These are phyloP conservation scores for Caracal caracal DNA, from an alignment of 2,113 vertebrate species.

Conservation along the genomic window DNA sequence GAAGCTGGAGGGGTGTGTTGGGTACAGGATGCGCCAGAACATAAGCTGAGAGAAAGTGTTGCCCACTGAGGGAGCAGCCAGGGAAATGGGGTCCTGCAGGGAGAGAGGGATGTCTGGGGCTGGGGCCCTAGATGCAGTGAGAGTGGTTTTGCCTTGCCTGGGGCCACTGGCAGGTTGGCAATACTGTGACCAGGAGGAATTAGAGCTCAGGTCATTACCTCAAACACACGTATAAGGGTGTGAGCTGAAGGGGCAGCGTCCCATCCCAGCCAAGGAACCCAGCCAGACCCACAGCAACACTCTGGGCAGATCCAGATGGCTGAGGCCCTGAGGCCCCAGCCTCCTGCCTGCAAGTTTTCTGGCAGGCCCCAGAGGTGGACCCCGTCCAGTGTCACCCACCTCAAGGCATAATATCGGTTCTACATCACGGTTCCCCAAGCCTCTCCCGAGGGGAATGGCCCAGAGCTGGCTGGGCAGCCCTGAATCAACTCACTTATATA, in stretches of 20 bases:
- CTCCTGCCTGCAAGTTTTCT: neutral
- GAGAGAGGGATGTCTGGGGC: accelerated
- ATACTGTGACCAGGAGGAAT: neutral
- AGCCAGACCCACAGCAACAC: too few relatives aligned
- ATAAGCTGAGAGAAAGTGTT: neutral
- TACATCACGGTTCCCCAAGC: neutral
- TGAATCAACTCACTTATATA: neutral
- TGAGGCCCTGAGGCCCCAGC: neutral
- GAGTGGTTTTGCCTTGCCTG: neutral
- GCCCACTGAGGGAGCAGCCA: neutral
- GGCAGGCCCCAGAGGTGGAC: neutral
- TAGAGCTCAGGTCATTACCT: neutral
- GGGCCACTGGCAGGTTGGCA: neutral
- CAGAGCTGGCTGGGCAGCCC: neutral
- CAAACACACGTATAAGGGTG: neutral
- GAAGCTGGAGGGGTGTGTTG: neutral
- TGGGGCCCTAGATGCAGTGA: neutral
- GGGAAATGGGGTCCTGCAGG: neutral
- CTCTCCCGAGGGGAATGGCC: neutral
- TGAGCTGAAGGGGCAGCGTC: neutral
- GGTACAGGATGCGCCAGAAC: neutral
- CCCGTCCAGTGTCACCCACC: neutral
- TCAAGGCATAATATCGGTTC: neutral
- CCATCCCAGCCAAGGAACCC: neutral
- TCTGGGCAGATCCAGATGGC: neutral